Evolutionary conservation across 2,888 invertebrate species (phyloP).

Genomic region (Coelinius sp.): DNA sequence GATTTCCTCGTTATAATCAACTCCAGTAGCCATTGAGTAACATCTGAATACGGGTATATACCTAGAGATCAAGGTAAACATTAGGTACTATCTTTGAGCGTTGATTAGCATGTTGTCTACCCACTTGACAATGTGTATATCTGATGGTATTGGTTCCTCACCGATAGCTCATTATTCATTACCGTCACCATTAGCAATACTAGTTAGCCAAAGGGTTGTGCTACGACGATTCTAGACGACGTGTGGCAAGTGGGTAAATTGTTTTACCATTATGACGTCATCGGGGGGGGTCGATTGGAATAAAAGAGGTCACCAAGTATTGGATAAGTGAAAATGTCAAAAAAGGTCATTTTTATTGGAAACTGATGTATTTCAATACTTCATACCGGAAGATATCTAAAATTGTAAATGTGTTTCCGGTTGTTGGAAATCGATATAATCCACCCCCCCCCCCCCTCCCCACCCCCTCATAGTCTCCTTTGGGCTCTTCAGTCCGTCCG

Average conservation of each 20-base stretch:
- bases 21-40: neutral
- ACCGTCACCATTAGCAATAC: conserved; percentile 14
- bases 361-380: neutral
- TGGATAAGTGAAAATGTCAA: neutral
- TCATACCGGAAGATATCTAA: neutral
- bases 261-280: neutral
- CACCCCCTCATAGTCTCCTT: neutral
- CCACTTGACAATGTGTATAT: conserved; percentile 11
- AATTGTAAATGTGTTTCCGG: conserved; percentile 6
- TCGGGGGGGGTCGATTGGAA: neutral
- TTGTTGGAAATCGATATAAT: conserved; percentile 17
- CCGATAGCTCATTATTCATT: conserved; percentile 13
- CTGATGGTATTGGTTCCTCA: conserved; percentile 19
- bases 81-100: conserved; percentile 10
- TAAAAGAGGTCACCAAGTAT: neutral
- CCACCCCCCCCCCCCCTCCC: neutral
- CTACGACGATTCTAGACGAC: neutral
- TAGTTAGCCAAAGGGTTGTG: neutral
- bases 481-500: conserved; percentile 37
- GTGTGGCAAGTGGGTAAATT: neutral
- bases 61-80: conserved; percentile 15
- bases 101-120: conserved; percentile 22
- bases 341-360: neutral
- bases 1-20: neutral
- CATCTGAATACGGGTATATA: neutral